Evolutionary conservation across 2,797 vertebrate genomes (phyloP).

Genomic region (Eutrigla gurnardus): DNA sequence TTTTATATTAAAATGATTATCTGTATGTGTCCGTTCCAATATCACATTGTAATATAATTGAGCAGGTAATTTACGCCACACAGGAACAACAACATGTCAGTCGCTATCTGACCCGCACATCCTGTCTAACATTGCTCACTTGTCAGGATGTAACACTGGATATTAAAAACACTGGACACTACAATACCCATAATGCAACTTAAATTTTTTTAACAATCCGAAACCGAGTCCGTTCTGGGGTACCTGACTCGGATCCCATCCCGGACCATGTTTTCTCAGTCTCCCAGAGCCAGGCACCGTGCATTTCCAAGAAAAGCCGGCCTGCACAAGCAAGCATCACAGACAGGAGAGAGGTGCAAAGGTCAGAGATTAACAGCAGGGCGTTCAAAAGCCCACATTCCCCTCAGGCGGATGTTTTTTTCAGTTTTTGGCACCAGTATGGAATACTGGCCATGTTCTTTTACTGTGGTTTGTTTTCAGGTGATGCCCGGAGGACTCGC

Average conservation of each 20-base stretch:
- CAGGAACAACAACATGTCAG: too few species aligned
- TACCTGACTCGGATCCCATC: not conserved
- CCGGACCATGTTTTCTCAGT: conserved; percentile 17
- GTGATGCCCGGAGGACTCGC: not conserved
- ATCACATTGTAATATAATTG: too few species aligned
- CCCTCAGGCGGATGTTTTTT: conserved; percentile 11
- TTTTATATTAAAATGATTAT: too few species aligned
- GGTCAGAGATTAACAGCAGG: conserved; percentile 39
- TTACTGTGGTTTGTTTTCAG: not conserved
- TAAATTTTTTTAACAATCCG: not conserved
- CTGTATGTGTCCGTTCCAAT: too few species aligned
- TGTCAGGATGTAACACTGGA: too few species aligned
- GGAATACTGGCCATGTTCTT: not conserved
- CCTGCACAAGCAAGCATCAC: not conserved
- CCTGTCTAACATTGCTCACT: too few species aligned
- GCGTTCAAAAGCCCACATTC: conserved; percentile 1
- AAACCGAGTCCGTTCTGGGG: not conserved
- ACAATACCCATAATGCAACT: too few species aligned
- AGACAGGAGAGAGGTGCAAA: not conserved
- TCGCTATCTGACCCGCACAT: too few species aligned
- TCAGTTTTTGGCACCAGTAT: not conserved
- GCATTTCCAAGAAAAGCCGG: conserved; percentile 34
- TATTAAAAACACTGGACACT: too few species aligned
- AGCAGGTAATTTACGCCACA: too few species aligned
- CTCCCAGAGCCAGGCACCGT: not conserved